Conservation (phyloP, 2,797 vertebrate species). For the Coilia nasus region DNA sequence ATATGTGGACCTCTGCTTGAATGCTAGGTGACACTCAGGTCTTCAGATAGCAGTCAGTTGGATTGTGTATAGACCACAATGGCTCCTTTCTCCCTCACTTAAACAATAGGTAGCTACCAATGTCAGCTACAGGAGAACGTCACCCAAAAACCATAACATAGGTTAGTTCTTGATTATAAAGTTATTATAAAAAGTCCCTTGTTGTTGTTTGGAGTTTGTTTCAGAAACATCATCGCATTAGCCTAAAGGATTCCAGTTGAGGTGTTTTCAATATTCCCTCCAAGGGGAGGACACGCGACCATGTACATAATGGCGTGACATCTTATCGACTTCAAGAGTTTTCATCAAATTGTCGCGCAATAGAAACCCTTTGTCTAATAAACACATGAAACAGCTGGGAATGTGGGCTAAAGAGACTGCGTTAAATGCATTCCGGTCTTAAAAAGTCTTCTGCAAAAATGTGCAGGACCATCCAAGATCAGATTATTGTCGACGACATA, state of each 20-base stretch:
- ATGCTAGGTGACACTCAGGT: background rate
- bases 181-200: background rate
- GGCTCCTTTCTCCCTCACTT: conserved; percentile 50
- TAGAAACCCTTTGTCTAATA: background rate
- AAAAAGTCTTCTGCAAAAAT: background rate
- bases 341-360: background rate
- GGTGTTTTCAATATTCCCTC: background rate
- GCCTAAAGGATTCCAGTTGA: background rate
- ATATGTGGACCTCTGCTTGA: background rate
- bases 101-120: conserved; percentile 54
- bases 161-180: background rate
- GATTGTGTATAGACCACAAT: conserved; percentile 25
- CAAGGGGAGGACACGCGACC: background rate
- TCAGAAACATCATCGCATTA: background rate
- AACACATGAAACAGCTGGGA: background rate
- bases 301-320: conserved; percentile 1
- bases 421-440: background rate
- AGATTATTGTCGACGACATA: background rate
- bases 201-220: background rate
- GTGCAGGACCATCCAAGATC: background rate
- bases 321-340: background rate
- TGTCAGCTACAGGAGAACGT: conserved; percentile 17
- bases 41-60: background rate
- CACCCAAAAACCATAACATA: background rate
- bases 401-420: background rate